Evolutionary conservation across 2,888 invertebrate species (phyloP).

Genomic region (Archips xylosteana): DNA sequence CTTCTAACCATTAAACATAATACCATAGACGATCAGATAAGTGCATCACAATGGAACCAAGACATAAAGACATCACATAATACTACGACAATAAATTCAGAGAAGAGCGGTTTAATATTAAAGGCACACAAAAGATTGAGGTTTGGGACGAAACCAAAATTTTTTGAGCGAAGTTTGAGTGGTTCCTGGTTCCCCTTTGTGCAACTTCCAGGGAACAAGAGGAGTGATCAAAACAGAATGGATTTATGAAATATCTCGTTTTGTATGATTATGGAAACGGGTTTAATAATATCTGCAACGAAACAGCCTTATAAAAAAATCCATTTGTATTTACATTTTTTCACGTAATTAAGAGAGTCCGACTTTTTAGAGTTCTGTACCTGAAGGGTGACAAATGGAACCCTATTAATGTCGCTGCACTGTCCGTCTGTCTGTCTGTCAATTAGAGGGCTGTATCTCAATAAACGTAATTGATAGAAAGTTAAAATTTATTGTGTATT

Average conservation of each 20-base stretch:
- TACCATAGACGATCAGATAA: slow-evolving; percentile 81
- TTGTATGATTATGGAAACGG: slow-evolving; percentile 26
- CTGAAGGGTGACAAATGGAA: too few relatives aligned
- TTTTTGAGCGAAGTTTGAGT: slow-evolving; percentile 63
- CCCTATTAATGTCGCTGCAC: too few relatives aligned
- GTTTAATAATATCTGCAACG: slow-evolving; percentile 34
- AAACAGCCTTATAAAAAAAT: too few relatives aligned
- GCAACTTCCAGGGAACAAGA: slow-evolving; percentile 74
- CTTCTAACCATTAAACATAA: slow-evolving; percentile 71
- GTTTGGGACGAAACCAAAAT: slow-evolving; percentile 67
- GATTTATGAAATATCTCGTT: slow-evolving; percentile 44
- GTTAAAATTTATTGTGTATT: too few relatives aligned
- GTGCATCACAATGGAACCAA: slow-evolving; percentile 75
- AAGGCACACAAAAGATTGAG: slow-evolving; percentile 72
- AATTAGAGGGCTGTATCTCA: too few relatives aligned
- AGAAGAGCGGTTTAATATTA: slow-evolving; percentile 77
- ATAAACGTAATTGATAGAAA: too few relatives aligned
- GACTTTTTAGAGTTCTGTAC: too few relatives aligned
- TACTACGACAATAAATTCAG: slow-evolving; percentile 81
- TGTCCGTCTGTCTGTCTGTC: too few relatives aligned
- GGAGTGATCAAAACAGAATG: slow-evolving; percentile 80
- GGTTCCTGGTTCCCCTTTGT: slow-evolving; percentile 69
- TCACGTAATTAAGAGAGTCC: too few relatives aligned
- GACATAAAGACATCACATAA: slow-evolving; percentile 85
- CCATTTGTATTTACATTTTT: too few relatives aligned